A percentile compares a stretch with the other conserved stretches of the same genome.
Conservation (phyloP, 2,888 invertebrate species). For the Drosophila siamana region DNA sequence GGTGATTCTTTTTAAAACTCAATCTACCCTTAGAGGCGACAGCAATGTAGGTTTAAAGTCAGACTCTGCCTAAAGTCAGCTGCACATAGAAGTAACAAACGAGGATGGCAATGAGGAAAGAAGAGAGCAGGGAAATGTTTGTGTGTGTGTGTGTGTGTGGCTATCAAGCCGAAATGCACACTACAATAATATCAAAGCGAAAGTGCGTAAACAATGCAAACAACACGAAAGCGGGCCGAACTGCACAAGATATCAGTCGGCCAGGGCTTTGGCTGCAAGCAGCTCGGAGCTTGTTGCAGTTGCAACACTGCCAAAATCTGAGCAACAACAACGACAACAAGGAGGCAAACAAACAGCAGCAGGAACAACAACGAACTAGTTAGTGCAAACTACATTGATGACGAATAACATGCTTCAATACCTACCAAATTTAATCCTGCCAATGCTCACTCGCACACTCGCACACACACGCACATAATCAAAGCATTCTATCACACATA, state of each 20-base stretch:
- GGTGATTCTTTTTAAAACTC: neutral
- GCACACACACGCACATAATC: constrained; percentile 13
- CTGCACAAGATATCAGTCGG: constrained; percentile 20
- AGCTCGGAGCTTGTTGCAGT: constrained; percentile 32
- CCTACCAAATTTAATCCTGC: constrained; percentile 82
- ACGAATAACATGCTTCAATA: constrained; percentile 83
- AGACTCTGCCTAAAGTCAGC: neutral
- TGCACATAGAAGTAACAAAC: constrained; percentile 12
- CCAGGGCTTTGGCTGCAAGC: constrained; percentile 8
- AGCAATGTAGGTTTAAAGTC: neutral
- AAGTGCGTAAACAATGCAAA: constrained; percentile 83
- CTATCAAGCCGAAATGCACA: constrained; percentile 62
- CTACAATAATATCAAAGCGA: constrained; percentile 82
- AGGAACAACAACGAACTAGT: constrained; percentile 53
- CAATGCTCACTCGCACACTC: constrained; percentile 47
- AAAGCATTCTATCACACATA: constrained; percentile 26
- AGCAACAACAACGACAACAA: constrained; percentile 24
- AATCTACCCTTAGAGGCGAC: neutral
- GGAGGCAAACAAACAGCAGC: constrained; percentile 12
- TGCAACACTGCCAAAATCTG: constrained; percentile 35
- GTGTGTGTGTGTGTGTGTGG: neutral
- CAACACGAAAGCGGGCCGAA: constrained; percentile 58
- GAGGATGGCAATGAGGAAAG: neutral
- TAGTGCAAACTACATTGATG: constrained; percentile 79
- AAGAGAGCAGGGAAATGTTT: neutral